phyloP scores from a whole-genome alignment of 2,113 vertebrate species.

The Aramus guarauna region DNA sequence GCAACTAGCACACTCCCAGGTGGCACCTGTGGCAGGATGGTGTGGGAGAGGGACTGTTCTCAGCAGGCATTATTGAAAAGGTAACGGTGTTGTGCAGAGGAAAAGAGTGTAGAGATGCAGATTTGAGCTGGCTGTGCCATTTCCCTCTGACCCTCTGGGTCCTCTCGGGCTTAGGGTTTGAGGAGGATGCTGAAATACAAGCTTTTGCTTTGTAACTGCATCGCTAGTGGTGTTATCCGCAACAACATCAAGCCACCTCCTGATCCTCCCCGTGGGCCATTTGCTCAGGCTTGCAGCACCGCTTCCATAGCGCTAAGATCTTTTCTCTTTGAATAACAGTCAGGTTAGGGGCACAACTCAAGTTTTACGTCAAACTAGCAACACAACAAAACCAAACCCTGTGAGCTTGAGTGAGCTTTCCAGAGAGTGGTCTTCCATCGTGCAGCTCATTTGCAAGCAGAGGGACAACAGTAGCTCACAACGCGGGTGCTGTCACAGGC shows the following conservation, averaged over 20 bases:
- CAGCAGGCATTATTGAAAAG: not conserved
- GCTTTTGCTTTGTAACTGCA: not conserved
- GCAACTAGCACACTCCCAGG: not conserved
- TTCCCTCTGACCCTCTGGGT: not conserved
- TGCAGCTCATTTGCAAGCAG: not conserved
- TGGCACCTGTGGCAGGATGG: not conserved
- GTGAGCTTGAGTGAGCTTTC: not conserved
- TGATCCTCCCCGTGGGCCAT: not conserved
- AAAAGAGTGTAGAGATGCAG: not conserved
- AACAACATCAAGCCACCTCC: not conserved
- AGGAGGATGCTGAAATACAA: not conserved
- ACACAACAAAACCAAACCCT: not conserved
- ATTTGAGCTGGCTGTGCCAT: not conserved
- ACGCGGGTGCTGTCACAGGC: not conserved
- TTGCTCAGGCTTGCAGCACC: not conserved
- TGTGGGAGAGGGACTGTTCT: not conserved
- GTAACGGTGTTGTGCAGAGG: not conserved
- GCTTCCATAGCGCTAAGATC: not conserved
- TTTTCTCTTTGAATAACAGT: not conserved
- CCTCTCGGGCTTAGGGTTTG: not conserved
- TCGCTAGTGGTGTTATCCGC: rapidly evolving
- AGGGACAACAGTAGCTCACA: not conserved
- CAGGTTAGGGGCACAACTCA: not conserved
- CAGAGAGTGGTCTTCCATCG: not conserved
- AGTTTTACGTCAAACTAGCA: not conserved